phyloP scores from a whole-genome alignment of 2,888 invertebrate genomes.

The Diplolepis rosae region DNA sequence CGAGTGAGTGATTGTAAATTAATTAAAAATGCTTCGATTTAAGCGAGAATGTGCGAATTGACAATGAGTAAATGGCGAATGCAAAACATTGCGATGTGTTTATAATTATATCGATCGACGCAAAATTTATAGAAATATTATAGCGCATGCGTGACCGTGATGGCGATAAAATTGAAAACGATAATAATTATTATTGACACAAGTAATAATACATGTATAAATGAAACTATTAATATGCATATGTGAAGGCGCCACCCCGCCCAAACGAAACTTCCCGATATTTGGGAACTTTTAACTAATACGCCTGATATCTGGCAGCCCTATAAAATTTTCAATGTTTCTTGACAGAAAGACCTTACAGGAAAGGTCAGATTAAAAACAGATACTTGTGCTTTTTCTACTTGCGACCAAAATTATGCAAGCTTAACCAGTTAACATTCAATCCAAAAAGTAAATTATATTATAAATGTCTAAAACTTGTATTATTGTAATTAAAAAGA shows the following conservation, averaged over 20 bases:
- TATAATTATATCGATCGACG: constrained; percentile 61
- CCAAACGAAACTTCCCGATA: constrained; percentile 45
- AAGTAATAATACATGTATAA: constrained; percentile 53
- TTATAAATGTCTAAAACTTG: constrained; percentile 71
- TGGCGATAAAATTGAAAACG: constrained; percentile 47
- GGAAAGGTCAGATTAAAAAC: constrained; percentile 32
- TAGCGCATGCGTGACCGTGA: constrained; percentile 51
- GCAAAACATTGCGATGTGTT: constrained; percentile 54
- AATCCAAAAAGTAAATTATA: constrained; percentile 66
- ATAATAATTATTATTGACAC: constrained; percentile 61
- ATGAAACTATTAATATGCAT: constrained; percentile 46
- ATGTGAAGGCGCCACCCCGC: constrained; percentile 41
- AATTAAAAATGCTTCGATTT: constrained; percentile 31
- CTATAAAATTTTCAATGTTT: constrained; percentile 24
- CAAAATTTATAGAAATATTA: constrained; percentile 52
- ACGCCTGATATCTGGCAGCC: constrained; percentile 13
- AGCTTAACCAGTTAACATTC: constrained; percentile 61
- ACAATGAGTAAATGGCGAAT: constrained; percentile 36
- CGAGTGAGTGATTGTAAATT: constrained; percentile 38
- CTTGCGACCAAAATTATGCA: constrained; percentile 53
- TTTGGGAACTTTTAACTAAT: constrained; percentile 40
- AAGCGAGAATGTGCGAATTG: constrained; percentile 32
- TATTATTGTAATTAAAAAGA: constrained; percentile 69
- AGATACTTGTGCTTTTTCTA: constrained; percentile 49
- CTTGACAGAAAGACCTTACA: constrained; percentile 1